Evolutionary conservation across 2,113 vertebrate genomes (phyloP).

Genomic region (Charadrius vociferus): DNA sequence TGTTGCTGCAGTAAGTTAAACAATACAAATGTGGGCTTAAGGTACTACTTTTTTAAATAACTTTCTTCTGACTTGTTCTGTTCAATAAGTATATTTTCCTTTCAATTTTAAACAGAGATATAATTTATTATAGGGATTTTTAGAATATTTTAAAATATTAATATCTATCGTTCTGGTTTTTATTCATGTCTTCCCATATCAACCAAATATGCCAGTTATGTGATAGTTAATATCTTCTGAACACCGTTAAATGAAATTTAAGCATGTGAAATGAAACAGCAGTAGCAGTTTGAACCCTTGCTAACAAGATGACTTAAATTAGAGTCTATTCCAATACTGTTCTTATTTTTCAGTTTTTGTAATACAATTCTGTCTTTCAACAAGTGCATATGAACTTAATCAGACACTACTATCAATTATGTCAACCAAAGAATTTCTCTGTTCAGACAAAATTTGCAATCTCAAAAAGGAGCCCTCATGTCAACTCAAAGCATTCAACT

Average conservation of each 20-base stretch:
- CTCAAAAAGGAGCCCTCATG: background rate
- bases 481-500: background rate
- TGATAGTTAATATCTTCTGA: background rate
- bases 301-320: background rate
- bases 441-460: background rate
- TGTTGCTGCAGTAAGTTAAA: background rate
- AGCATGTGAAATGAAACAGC: background rate
- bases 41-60: background rate
- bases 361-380: background rate
- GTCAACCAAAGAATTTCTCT: background rate
- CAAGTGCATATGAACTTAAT: background rate
- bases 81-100: background rate
- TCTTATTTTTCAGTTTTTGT: background rate
- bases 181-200: background rate
- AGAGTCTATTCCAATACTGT: background rate
- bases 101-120: background rate
- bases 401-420: background rate
- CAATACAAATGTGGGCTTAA: background rate
- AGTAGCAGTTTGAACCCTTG: background rate
- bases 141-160: background rate
- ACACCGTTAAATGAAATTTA: background rate
- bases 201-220: background rate
- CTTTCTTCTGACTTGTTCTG: background rate
- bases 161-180: background rate
- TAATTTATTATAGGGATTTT: background rate